Conservation (phyloP, 2,113 vertebrate species). For the Campylomormyrus tamandua region DNA sequence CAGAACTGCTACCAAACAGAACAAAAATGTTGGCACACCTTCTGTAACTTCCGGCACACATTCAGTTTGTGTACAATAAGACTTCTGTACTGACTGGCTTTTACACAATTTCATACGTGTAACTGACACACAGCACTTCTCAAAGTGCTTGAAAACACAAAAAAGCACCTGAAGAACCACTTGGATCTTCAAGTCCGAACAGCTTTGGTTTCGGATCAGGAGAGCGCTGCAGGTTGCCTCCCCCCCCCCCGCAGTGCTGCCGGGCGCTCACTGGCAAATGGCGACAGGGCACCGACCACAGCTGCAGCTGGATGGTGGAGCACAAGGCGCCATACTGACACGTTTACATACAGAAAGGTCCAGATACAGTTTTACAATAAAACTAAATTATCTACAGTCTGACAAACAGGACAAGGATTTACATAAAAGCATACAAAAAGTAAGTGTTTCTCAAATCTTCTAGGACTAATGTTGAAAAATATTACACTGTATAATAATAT, state of each 20-base stretch:
- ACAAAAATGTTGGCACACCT: neutral
- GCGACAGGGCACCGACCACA: neutral
- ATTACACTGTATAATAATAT: constrained; percentile 17
- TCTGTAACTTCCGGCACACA: neutral
- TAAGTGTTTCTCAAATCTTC: neutral
- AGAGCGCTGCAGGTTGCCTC: neutral
- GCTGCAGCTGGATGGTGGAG: constrained; percentile 28
- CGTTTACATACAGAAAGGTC: constrained; percentile 19
- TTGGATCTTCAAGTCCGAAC: neutral
- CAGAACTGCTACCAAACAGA: neutral
- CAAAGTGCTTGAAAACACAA: neutral
- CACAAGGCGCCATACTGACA: constrained; percentile 46
- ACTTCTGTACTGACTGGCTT: neutral
- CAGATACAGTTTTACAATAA: neutral
- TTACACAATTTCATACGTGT: neutral
- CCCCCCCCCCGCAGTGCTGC: neutral
- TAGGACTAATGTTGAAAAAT: neutral
- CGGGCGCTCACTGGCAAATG: too few species aligned
- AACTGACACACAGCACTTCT: neutral
- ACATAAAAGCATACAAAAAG: neutral
- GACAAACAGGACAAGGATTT: neutral
- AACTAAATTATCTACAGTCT: constrained; percentile 5
- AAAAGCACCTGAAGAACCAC: neutral
- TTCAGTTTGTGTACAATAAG: neutral
- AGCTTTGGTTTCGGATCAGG: constrained; percentile 10